Conservation (phyloP, 1,140 invertebrate genomes). For the Drosophila santomea region DNA sequence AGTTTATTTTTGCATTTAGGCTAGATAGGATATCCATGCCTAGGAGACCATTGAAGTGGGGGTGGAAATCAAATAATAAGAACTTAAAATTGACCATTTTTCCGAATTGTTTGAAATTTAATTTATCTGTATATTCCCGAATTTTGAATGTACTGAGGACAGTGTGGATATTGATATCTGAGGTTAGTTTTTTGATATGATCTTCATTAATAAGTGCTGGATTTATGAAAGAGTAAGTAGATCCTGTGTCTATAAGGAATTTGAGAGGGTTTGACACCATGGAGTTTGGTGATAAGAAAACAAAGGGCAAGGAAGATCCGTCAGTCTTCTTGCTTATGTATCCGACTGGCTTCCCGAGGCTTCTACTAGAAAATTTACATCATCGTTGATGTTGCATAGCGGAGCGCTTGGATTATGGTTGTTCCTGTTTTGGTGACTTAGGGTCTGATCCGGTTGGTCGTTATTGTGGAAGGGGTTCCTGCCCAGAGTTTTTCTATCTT, state of each 20-base stretch:
- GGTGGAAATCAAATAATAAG: neutral
- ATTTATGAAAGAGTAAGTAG: conserved; percentile 7
- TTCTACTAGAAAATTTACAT: conserved; percentile 26
- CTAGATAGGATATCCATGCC: too few relatives aligned
- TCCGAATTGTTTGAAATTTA: neutral
- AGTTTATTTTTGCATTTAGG: conserved; percentile 34
- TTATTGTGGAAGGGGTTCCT: neutral
- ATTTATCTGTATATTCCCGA: neutral
- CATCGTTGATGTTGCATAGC: conserved; percentile 7
- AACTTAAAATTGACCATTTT: neutral
- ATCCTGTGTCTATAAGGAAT: neutral
- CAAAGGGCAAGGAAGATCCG: neutral
- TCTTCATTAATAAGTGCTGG: conserved; percentile 26
- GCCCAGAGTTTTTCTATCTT: neutral
- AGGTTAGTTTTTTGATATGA: conserved; percentile 19
- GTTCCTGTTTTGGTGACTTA: neutral
- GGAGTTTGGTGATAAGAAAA: conserved; percentile 1
- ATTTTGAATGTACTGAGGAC: conserved; percentile 32
- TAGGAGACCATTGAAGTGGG: neutral
- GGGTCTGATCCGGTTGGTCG: neutral
- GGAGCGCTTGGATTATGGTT: conserved; percentile 16
- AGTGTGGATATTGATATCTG: conserved; percentile 29
- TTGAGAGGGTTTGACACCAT: neutral
- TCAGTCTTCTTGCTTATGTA: conserved; percentile 2
- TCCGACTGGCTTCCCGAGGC: conserved; percentile 20